Evolutionary conservation across 1,140 invertebrate species (phyloP).

Genomic region (Magallana ariakensis): DNA sequence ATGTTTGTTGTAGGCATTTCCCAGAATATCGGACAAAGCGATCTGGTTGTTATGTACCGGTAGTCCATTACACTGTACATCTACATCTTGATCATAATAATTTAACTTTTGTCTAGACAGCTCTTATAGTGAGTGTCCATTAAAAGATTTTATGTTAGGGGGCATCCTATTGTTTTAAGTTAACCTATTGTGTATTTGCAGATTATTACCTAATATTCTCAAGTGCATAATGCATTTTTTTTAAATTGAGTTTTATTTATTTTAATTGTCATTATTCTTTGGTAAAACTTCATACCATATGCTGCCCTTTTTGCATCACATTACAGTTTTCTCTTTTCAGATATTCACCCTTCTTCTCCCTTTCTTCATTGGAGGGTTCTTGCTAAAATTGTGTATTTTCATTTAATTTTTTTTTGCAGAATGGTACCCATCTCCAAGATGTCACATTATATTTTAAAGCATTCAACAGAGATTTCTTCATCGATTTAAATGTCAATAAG

Average conservation of each 20-base stretch:
- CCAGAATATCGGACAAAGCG: neutral
- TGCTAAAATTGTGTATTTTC: neutral
- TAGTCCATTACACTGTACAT: neutral
- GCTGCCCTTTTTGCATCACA: too few species aligned
- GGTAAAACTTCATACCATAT: too few species aligned
- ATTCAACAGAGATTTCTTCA: slow-evolving; percentile 36
- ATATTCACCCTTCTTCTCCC: too few species aligned
- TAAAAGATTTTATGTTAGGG: neutral
- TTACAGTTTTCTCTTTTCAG: too few species aligned
- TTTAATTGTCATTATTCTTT: too few species aligned
- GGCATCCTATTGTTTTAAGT: too few species aligned
- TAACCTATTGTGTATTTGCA: too few species aligned
- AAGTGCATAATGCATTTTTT: too few species aligned
- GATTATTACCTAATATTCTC: too few species aligned
- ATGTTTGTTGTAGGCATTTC: too few species aligned
- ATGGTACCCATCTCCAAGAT: slow-evolving; percentile 41
- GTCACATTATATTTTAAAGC: slow-evolving; percentile 41
- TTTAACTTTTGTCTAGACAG: slow-evolving; percentile 15
- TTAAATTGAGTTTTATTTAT: too few species aligned
- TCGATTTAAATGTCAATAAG: slow-evolving; percentile 41
- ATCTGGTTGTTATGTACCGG: neutral
- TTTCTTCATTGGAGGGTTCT: too few species aligned
- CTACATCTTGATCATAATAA: neutral
- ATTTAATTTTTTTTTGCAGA: slow-evolving; percentile 11
- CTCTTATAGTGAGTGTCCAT: neutral